Percentiles rank a stretch among this genome's conserved stretches.
Evolutionary conservation across 2,888 invertebrate genomes (phyloP).

Genomic region (Diaphora mendica): DNA sequence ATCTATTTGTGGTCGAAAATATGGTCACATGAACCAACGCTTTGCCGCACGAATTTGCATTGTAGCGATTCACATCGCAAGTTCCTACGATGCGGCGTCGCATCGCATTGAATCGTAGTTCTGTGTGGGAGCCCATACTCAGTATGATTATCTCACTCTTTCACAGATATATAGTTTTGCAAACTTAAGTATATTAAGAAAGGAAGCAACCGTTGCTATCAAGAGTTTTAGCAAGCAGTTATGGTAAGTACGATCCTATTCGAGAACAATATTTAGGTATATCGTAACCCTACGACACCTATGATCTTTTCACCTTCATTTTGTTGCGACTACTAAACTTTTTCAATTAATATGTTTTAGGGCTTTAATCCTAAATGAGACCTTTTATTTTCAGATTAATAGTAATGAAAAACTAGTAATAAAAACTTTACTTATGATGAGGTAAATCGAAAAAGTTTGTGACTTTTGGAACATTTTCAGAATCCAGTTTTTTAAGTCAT

Average conservation of each 20-base stretch:
- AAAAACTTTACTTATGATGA: background rate
- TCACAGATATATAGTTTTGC: no score
- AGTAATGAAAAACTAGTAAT: background rate
- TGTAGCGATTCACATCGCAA: no score
- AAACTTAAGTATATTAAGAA: no score
- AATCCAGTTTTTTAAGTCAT: background rate
- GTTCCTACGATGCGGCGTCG: no score
- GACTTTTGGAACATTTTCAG: background rate
- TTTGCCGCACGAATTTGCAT: no score
- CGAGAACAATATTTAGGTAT: background rate
- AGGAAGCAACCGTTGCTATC: no score
- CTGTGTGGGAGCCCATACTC: no score
- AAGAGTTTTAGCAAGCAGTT: no score
- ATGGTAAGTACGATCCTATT: background rate
- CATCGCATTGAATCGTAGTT: no score
- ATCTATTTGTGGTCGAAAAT: no score
- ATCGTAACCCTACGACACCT: background rate
- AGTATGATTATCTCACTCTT: no score
- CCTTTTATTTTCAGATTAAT: background rate
- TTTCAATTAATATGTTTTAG: background rate
- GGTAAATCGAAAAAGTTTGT: slow-evolving; percentile 1
- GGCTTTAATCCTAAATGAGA: background rate
- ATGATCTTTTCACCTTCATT: background rate
- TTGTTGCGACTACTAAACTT: background rate
- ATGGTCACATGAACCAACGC: no score